Base-by-base conservation (phyloP, 2,113 vertebrate species). In the Anas platyrhynchos region DNA sequence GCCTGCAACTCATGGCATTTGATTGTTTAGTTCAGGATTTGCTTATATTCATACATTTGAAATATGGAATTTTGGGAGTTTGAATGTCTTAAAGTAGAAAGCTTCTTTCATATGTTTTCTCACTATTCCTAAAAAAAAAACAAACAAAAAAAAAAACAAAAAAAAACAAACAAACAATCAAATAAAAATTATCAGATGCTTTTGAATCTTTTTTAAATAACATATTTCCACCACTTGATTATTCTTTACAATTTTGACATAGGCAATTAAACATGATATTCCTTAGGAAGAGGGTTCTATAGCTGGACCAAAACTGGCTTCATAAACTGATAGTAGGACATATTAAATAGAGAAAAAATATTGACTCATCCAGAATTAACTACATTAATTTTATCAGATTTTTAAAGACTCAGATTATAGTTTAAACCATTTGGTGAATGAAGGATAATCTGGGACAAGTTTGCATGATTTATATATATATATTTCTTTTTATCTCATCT, bases 121-220 rank as follows among this genome's bases (percentile, higher is more conserved):
- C 38, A 31, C 52, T 88, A 9, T 32, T 91, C 85, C 59, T 54
- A 6, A 52, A 26, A 25, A 50, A 13, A 52, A 43, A 43, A 43
- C n/a, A 43, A 43, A 43, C 13, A 43, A 43, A 43, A 12, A 14
- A 43, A 43, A 43, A 11, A n/a, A n/a, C n/a, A n/a, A 43, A 43
- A 11, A 43, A 43, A 34, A 34, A 34, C 34, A 34, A 34, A 34
- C 34, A 34, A 34, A 34, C 34, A 34, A 34, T 34, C 6, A 43
- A 43, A 43, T 13, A 43, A 43, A 43, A 43, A 38, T 38, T 38
- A 41, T 16, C 58, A 44, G 34, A 14, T 93, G 29, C 36, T 89
- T 90, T 96, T 77, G 54, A 85, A 67, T 85, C 5, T 82, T 20
- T 50, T 66, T 90, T n/a, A 88, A 41, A 67, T 95, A 76, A 86